Evolutionary conservation across 2,797 vertebrate species (phyloP).

Genomic region (Lateolabrax maculatus): DNA sequence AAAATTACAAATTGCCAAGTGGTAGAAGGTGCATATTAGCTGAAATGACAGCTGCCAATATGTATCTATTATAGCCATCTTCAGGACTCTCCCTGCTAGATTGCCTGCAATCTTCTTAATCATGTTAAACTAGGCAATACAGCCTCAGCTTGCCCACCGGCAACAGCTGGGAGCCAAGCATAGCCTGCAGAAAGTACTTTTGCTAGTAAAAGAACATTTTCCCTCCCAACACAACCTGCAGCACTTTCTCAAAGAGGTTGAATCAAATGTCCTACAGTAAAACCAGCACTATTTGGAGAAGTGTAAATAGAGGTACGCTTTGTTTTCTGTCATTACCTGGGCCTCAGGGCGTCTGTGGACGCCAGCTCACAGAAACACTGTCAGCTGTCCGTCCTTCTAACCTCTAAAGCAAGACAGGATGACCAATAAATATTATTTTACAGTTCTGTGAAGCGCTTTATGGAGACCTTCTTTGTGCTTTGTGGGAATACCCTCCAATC

Average conservation of each 20-base stretch:
- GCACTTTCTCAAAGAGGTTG: slow-evolving; percentile 19
- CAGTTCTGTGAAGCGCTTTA: neutral
- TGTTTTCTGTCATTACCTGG: slow-evolving; percentile 16
- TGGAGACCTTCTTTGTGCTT: slow-evolving; percentile 27
- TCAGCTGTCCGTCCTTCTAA: neutral
- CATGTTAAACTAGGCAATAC: slow-evolving; percentile 66
- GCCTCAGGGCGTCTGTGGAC: neutral
- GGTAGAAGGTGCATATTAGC: neutral
- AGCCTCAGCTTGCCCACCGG: slow-evolving; percentile 67
- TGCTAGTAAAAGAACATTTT: slow-evolving; percentile 38
- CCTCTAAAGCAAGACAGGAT: neutral
- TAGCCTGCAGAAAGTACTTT: slow-evolving; percentile 66
- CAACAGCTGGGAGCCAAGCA: slow-evolving; percentile 55
- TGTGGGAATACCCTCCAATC: slow-evolving; percentile 24
- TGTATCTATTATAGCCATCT: slow-evolving; percentile 38
- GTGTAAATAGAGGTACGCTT: slow-evolving; percentile 14
- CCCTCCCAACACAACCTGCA: slow-evolving; percentile 45
- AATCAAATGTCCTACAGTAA: slow-evolving; percentile 28
- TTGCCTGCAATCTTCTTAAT: slow-evolving; percentile 71
- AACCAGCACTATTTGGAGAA: slow-evolving; percentile 10
- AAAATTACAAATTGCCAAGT: slow-evolving; percentile 26
- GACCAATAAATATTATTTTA: neutral
- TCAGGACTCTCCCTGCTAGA: slow-evolving; percentile 42
- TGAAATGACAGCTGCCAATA: slow-evolving; percentile 57
- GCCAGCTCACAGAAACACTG: neutral